Conservation (phyloP, 2,888 invertebrate genomes). For the Temnothorax unifasciatus region DNA sequence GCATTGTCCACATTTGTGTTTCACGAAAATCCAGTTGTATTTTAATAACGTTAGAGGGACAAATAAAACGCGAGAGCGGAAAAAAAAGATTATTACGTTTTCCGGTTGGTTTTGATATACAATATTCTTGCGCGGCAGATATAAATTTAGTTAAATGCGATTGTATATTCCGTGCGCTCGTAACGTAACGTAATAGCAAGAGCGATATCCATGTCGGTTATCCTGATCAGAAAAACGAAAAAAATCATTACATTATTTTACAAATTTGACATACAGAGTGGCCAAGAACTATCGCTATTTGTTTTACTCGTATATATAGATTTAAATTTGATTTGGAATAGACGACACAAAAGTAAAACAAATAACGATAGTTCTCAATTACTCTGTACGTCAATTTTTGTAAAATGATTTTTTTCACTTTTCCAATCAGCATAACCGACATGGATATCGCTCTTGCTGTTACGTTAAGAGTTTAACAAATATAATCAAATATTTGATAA, state of each 20-base stretch:
- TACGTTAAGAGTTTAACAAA: not conserved
- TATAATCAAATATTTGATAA: not conserved
- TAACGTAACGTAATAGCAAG: conserved; percentile 1
- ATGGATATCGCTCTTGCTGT: not conserved
- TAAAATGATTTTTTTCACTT: conserved; percentile 8
- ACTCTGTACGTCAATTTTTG: not conserved
- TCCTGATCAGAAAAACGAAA: not conserved
- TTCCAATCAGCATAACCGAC: conserved; percentile 18
- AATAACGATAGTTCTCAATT: not conserved
- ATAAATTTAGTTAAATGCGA: conserved; percentile 51
- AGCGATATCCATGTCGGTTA: conserved; percentile 19
- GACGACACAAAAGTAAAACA: not conserved
- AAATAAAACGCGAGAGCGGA: not conserved
- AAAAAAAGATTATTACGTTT: conserved; percentile 39
- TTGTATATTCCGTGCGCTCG: conserved; percentile 2
- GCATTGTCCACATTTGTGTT: not conserved
- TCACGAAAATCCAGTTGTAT: not conserved
- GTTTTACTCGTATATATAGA: not conserved
- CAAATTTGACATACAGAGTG: not conserved
- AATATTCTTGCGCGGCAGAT: conserved; percentile 36
- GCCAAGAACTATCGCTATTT: not conserved
- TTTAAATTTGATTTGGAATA: no score
- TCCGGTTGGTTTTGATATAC: conserved; percentile 25
- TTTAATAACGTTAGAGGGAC: conserved; percentile 4
- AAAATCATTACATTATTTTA: conserved; percentile 18